A percentile compares a stretch with the other conserved stretches of the same genome.
Evolutionary conservation across 2,888 invertebrate species (phyloP).

Genomic region (Bellardia bayeri): DNA sequence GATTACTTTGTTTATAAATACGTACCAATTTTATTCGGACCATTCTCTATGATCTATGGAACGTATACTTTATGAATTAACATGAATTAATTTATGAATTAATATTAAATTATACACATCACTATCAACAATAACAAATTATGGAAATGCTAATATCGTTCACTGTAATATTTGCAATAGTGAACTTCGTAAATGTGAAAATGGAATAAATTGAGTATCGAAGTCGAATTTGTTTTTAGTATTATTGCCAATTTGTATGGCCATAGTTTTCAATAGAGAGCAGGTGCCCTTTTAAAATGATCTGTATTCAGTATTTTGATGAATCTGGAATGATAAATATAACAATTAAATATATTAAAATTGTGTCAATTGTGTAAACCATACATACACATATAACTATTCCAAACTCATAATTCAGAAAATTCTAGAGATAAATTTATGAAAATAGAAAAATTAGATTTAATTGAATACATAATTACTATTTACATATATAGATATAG

Average conservation of each 20-base stretch:
- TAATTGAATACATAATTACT: too few relatives aligned
- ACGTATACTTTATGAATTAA: neutral
- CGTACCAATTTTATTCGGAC: too few relatives aligned
- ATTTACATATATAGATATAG: too few relatives aligned
- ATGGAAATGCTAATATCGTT: slow-evolving; percentile 9
- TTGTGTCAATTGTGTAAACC: too few relatives aligned
- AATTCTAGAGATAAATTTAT: too few relatives aligned
- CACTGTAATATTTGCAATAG: too few relatives aligned
- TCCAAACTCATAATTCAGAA: too few relatives aligned
- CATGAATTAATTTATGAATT: too few relatives aligned
- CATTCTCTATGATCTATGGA: neutral
- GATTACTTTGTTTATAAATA: too few relatives aligned
- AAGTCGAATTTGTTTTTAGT: neutral
- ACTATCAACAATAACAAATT: neutral
- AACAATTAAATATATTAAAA: neutral
- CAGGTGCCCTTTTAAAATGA: too few relatives aligned
- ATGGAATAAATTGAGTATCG: neutral
- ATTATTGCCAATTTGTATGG: neutral
- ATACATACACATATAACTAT: too few relatives aligned
- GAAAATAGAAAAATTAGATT: too few relatives aligned
- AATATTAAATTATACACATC: neutral
- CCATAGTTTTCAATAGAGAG: slow-evolving; percentile 21
- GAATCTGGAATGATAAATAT: slow-evolving; percentile 25
- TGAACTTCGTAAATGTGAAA: slow-evolving; percentile 22
- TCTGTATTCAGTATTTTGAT: neutral